Evolutionary conservation across 2,113 vertebrate genomes (phyloP).

Genomic region (Sceloporus undulatus): DNA sequence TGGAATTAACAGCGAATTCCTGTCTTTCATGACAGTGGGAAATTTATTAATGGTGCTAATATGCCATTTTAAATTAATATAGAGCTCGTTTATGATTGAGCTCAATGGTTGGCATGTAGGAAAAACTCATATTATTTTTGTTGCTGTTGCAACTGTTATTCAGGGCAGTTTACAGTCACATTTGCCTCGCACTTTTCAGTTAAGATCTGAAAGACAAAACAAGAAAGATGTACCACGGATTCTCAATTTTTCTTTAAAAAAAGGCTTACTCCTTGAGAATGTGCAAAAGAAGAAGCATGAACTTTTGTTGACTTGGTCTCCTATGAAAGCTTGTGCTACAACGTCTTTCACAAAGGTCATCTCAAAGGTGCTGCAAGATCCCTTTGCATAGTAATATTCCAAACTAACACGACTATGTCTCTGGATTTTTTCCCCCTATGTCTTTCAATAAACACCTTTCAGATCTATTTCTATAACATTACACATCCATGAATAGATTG

Average conservation of each 20-base stretch:
- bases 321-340: too few species aligned
- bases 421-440: neutral
- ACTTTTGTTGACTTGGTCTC: too few species aligned
- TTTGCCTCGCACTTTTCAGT: neutral
- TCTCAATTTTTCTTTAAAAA: neutral
- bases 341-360: neutral
- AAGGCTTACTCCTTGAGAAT: too few species aligned
- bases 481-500: neutral
- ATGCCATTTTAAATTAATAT: neutral
- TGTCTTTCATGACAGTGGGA: constrained; percentile 28
- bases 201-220: neutral
- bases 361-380: too few species aligned
- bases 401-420: too few species aligned
- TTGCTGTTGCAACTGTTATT: neutral
- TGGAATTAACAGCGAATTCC: neutral
- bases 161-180: neutral
- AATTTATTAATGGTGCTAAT: neutral
- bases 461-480: neutral
- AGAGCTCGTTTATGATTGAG: neutral
- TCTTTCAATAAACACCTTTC: neutral
- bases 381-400: too few species aligned
- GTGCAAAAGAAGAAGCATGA: too few species aligned
- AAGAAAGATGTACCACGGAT: neutral
- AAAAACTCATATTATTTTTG: neutral
- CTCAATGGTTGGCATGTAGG: neutral